Conservation (phyloP, 2,797 vertebrate genomes). For the Malacoraja senta region DNA sequence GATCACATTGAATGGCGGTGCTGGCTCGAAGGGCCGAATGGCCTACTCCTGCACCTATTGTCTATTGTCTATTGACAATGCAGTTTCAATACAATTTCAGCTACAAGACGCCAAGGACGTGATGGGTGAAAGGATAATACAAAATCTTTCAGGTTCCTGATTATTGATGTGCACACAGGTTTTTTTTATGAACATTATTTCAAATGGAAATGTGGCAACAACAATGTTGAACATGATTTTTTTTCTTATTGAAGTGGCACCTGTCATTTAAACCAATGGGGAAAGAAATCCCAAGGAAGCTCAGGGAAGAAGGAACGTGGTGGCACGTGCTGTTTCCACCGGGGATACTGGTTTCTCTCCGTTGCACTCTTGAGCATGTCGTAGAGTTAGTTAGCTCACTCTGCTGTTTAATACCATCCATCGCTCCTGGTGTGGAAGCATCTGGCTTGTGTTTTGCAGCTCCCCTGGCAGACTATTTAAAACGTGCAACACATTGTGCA, state of each 20-base stretch:
- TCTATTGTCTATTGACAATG: too few species aligned
- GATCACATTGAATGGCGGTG: too few species aligned
- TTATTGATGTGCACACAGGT: not conserved
- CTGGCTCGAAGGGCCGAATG: too few species aligned
- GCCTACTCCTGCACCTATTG: too few species aligned
- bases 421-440: not conserved
- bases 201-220: not conserved
- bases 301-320: not conserved
- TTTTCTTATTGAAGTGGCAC: not conserved
- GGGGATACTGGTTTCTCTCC: not conserved
- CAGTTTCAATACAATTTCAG: not conserved
- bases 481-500: not conserved
- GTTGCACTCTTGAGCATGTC: not conserved
- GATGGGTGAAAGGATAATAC: not conserved
- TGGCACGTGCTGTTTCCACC: not conserved
- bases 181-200: not conserved
- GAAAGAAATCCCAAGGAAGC: not conserved
- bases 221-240: not conserved
- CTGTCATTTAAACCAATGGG: not conserved
- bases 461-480: not conserved
- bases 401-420: not conserved
- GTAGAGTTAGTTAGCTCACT: not conserved
- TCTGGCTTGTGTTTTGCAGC: slow-evolving; percentile 9
- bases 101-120: too few species aligned
- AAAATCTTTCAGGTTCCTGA: not conserved